Base-by-base conservation (phyloP, 1,140 invertebrate genomes). In the Berghia stephanieae region DNA sequence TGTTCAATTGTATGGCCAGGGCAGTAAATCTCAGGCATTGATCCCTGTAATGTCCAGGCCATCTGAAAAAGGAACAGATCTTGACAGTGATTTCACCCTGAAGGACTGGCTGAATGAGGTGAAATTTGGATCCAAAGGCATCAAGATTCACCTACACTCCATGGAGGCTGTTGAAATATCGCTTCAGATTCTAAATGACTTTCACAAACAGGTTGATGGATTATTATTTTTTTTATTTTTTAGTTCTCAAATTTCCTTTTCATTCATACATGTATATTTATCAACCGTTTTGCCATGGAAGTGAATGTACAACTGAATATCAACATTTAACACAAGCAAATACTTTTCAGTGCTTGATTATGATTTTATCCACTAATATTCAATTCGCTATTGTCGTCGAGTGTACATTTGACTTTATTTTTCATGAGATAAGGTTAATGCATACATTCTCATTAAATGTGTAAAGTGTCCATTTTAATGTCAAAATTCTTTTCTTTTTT, bases 131-230 rank as follows among this genome's bases (percentile, higher is more conserved):
- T 88, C 80, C 69, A 94, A 94, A 83, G 96, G 95, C 0, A 92
- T 96, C 2, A 97, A 97, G 86, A 89, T 98, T 1, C 95, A 97
- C 86, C 96, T 98, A 82, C 97, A 97, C 87, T 92, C 92, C 0
- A 93, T 93, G 34, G 93, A 94, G 72, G 94, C 94, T 13, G 94
- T 96, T 79, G 91, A 93, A 71, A 90, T 90, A 18, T 93, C 93
- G 38, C 89, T 93, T 21, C 85, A 90, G 4, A 90, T 93, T 72
- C 81, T 95, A 1, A 86, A 91, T 46, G 85, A 88, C 21, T 31
- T 87, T 21, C 88, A 89, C 78, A 43, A 85, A 8, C 83, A 89
- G 81, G 92, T 92, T 83, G 34, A 31, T 63, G 27, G 40, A 34
- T 4, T 5, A 49, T n/a, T 13, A 49, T 13, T 13, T n/a, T 49